Evolutionary conservation across 2,888 invertebrate species (phyloP), one percentile per base, ranked within the genome.

Genomic region (Amiota minor): DNA sequence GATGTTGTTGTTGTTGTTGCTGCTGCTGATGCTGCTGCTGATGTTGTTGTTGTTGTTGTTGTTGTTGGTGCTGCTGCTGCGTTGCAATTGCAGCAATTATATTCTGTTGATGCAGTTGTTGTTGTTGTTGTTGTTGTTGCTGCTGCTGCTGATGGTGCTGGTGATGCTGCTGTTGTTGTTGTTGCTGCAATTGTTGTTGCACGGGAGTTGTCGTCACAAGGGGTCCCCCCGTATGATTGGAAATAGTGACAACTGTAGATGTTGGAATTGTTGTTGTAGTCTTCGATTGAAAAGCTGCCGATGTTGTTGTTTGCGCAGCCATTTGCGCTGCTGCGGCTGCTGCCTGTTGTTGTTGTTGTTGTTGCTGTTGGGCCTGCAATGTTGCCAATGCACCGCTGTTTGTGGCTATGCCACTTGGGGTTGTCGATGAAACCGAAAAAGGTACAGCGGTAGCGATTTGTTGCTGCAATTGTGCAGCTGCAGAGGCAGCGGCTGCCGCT

Each of bases 1-100:
- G 79, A 1, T 80, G 81, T 1, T 91, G 91, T 62, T 91, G 92
- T 59, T 91, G 91, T 75, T 92, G 92, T 71, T 92, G 92, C 72
- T 92, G 92, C 77, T 91, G 76, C 16, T 61, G 69, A 10, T 72
- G 74, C 1, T 75, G 75, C 23, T 74, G 75, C n/a, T 75, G 76
- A 12, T 77, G 78, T 1, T 70, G 70, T 45, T 79, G 79, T 62
- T 78, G 78, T n/a, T 77, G 74, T 46, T 79, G 80, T 10, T 81
- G 81, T 8, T 78, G 78, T 8, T 81, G 80, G 9, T 76, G 80
- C 11, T 77, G 75, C 18, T 75, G 76, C 11, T 78, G 79, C 59
- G 75, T 78, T 8, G 75, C 56, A 0, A 76, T 71, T 1, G 77
- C 78, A 16, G 76, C 78, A 46, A 82, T 78, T 45, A 59, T 59